phyloP scores from a whole-genome alignment of 2,888 invertebrate species.

The Cosmia pyralina region DNA sequence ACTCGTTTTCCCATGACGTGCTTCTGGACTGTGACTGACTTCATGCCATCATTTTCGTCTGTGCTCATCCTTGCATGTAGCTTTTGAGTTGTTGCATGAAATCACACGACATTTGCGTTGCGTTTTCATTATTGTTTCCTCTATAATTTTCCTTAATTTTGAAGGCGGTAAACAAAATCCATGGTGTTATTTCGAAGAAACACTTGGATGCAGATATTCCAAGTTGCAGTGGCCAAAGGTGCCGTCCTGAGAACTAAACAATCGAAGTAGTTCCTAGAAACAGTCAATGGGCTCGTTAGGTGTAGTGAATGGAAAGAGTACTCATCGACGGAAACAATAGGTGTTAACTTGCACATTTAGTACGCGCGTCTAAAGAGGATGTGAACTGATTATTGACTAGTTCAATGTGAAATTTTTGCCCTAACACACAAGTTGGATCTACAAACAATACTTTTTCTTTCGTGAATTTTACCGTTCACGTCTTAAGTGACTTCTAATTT shows the following conservation, averaged over 20 bases:
- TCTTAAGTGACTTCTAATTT: constrained; percentile 13
- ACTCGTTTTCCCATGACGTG: constrained; percentile 85
- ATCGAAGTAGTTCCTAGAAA: constrained; percentile 81
- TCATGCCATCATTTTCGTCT: constrained; percentile 68
- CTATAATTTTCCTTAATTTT: constrained; percentile 73
- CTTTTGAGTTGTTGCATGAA: constrained; percentile 58
- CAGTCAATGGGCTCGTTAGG: constrained; percentile 73
- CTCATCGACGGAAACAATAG: constrained; percentile 81
- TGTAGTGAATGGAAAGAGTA: constrained; percentile 77
- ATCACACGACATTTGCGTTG: constrained; percentile 46
- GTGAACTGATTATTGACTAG: constrained; percentile 77
- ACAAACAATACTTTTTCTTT: constrained; percentile 14
- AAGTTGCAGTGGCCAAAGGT: constrained; percentile 71
- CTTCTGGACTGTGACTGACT: constrained; percentile 81
- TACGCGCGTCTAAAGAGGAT: constrained; percentile 74
- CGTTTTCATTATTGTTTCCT: constrained; percentile 57
- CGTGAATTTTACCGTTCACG: constrained; percentile 1
- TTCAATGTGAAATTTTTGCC: constrained; percentile 44
- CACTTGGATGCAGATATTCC: constrained; percentile 70
- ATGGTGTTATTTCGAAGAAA: constrained; percentile 67
- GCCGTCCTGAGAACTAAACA: constrained; percentile 81
- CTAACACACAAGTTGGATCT: constrained; percentile 16
- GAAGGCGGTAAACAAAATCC: constrained; percentile 57
- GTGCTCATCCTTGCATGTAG: constrained; percentile 71
- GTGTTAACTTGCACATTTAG: constrained; percentile 79